Evolutionary conservation across 2,113 vertebrate genomes (phyloP).

Genomic region (Lophochroa leadbeateri): DNA sequence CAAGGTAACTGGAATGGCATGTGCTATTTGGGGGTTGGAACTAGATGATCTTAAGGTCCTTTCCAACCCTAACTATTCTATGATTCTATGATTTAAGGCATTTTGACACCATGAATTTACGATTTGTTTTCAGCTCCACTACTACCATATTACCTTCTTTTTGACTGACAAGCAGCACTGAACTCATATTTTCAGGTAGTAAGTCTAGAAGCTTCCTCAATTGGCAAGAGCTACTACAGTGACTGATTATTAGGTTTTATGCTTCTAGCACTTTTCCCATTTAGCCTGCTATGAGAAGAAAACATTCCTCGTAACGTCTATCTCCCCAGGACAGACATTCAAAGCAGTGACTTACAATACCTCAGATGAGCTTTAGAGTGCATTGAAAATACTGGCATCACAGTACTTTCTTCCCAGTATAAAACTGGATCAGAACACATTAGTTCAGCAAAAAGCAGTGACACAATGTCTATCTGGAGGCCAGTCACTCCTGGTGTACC

Average conservation of each 20-base stretch:
- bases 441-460: background rate
- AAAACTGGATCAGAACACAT: background rate
- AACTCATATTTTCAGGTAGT: background rate
- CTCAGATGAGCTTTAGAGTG: background rate
- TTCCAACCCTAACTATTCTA: no score
- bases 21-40: background rate
- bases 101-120: background rate
- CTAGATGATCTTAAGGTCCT: no score
- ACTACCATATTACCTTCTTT: background rate
- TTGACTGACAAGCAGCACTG: background rate
- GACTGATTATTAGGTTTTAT: background rate
- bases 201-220: background rate
- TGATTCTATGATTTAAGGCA: background rate
- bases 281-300: background rate
- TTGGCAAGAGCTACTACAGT: background rate
- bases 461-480: background rate
- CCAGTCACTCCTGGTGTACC: background rate
- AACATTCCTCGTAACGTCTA: background rate
- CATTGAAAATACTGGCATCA: background rate
- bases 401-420: background rate
- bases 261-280: background rate
- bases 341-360: background rate
- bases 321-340: background rate
- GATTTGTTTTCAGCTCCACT: background rate
- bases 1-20: background rate